These are phyloP conservation scores for Nematopogon swammerdamellus DNA, from an alignment of 2,888 invertebrate species.

Conservation along the genomic window DNA sequence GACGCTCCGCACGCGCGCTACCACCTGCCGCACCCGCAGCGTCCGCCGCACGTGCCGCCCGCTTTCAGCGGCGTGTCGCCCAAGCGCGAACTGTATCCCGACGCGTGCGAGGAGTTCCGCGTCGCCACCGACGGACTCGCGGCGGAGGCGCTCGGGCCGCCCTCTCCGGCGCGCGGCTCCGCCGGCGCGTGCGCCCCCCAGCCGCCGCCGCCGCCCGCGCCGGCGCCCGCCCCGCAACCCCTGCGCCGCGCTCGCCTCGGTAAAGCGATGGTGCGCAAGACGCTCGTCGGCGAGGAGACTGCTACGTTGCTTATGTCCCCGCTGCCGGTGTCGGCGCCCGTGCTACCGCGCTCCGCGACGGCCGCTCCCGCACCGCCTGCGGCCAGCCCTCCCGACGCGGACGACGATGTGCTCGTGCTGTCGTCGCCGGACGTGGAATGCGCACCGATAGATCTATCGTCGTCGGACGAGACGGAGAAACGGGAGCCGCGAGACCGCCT, in stretches of 20 bases:
- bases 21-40: constrained; percentile 36
- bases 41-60: constrained; percentile 35
- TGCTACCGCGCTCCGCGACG: constrained; percentile 6
- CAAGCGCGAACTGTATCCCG: constrained; percentile 34
- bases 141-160: constrained; percentile 53
- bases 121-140: constrained; percentile 32
- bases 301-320: constrained; percentile 39
- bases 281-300: constrained; percentile 53
- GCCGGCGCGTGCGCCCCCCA: constrained; percentile 64
- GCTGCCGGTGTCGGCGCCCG: constrained; percentile 24
- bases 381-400: constrained; percentile 32
- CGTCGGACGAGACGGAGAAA: constrained; percentile 31
- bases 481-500: constrained; percentile 14
- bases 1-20: constrained; percentile 28
- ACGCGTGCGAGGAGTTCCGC: constrained; percentile 36
- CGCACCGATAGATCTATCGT: constrained; percentile 46
- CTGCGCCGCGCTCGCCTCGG: constrained; percentile 40
- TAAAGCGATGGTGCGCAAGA: constrained; percentile 67
- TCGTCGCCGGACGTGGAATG: constrained; percentile 45
- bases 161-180: constrained; percentile 67
- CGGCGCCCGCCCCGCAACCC: constrained; percentile 28
- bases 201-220: constrained; percentile 48
- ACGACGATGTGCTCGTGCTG: constrained; percentile 48
- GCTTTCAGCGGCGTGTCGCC: constrained; percentile 42
- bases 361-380: constrained; percentile 21